Conservation (phyloP, 1,140 invertebrate species). For the Pissodes strobi region DNA sequence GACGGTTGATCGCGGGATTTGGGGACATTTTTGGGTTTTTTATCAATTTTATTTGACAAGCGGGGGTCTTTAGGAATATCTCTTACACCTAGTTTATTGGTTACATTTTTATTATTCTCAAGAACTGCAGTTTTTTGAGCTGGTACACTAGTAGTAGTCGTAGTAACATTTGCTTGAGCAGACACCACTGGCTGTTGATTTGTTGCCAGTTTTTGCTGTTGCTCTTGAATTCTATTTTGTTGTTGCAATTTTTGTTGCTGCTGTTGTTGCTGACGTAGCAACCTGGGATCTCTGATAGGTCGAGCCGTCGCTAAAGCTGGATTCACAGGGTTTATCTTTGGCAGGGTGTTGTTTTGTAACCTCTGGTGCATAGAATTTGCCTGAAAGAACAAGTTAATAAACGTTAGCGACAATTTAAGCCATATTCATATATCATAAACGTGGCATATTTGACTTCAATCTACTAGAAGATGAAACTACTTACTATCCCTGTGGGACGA, state of each 20-base stretch:
- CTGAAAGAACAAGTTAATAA: conserved; percentile 21
- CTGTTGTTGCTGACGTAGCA: conserved; percentile 58
- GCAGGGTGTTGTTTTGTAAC: conserved; percentile 15
- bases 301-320: conserved; percentile 61
- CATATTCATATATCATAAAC: background rate
- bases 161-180: no score
- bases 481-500: conserved; percentile 33
- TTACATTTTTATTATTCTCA: conserved; percentile 52
- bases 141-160: conserved; percentile 23
- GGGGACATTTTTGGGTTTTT: conserved; percentile 53
- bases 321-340: conserved; percentile 69
- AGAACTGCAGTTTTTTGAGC: conserved; percentile 43
- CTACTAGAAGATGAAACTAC: conserved; percentile 7
- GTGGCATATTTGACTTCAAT: no score
- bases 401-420: background rate
- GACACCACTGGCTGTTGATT: no score
- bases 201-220: background rate
- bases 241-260: conserved; percentile 42
- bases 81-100: conserved; percentile 50
- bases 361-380: conserved; percentile 15
- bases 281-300: conserved; percentile 62
- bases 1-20: conserved; percentile 54
- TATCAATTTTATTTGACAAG: conserved; percentile 48
- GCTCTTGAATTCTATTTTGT: conserved; percentile 22
- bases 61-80: conserved; percentile 51